phyloP scores from a whole-genome alignment of 2,888 invertebrate genomes.

The Athetis lepigone region DNA sequence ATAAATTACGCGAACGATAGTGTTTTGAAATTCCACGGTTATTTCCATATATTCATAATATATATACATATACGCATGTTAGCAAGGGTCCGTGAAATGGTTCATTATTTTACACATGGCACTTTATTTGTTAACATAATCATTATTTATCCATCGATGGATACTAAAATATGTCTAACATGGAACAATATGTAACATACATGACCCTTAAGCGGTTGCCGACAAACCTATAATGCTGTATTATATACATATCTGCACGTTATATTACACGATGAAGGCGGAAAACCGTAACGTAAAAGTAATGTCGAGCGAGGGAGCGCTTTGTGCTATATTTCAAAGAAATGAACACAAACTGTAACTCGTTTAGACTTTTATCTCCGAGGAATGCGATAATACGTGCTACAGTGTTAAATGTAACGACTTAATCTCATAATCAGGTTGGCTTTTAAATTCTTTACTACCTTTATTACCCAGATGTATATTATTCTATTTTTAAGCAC shows the following conservation, averaged over 20 bases:
- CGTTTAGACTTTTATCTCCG: slow-evolving; percentile 36
- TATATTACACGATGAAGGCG: slow-evolving; percentile 24
- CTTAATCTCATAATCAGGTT: slow-evolving; percentile 40
- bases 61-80: slow-evolving; percentile 5
- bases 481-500: slow-evolving; percentile 42
- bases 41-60: neutral
- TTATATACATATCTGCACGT: neutral
- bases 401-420: slow-evolving; percentile 19
- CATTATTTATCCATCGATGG: slow-evolving; percentile 36
- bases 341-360: slow-evolving; percentile 46
- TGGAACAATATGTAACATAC: slow-evolving; percentile 26
- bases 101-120: neutral
- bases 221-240: slow-evolving; percentile 17
- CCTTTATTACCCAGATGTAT: slow-evolving; percentile 29
- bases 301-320: slow-evolving; percentile 29
- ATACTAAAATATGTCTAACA: slow-evolving; percentile 23
- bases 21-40: neutral
- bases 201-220: slow-evolving; percentile 29
- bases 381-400: slow-evolving; percentile 36
- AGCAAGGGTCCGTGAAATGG: neutral
- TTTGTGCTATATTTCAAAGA: slow-evolving; percentile 50
- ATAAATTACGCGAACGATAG: neutral
- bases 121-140: slow-evolving; percentile 13
- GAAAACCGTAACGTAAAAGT: slow-evolving; percentile 35
- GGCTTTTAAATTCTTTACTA: slow-evolving; percentile 40